Evolutionary conservation across 64 coral and sea anemone genomes (phyloP), one percentile per base, ranked within the genome.

Genomic region (Astreopora myriophthalma): DNA sequence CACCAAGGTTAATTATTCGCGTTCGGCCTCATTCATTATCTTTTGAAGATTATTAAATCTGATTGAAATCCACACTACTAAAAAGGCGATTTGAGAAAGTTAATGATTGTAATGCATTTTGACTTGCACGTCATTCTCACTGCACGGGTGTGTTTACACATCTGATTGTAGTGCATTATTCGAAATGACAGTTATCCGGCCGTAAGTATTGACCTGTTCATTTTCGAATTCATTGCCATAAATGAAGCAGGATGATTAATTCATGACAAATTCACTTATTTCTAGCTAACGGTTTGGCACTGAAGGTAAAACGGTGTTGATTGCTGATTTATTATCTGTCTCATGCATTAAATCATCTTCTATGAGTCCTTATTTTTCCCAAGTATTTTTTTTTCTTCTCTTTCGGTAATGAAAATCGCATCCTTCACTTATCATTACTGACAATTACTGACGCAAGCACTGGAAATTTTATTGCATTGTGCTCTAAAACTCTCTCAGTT

Each of bases 161-260:
- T 74, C 5, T 74, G 39, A 74, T 39, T 74, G 22, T 30, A 38
- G 24, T 74, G 19, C 12, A 30, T 19, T 11, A 55, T 51, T 52
- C 16, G 14, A 28, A 52, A 79, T 52, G 26, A 55, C 44, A 49
- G 23, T 28, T 28, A 25, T 52, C 26, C n/a, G n/a, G n/a, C 14
- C 42, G 44, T 30, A 4, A 2, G 48, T 55, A 57, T 33, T 79
- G 46, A 30, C 75, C 16, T 46, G 38, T 12, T 17, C 39, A 46
- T 48, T 75, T 75, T 42, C 32, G 8, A 40, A 27, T 77, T 49
- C 40, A 79, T 10, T 31, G 3, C 25, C 26, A 10, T 8, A 52
- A 79, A 52, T 79, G 44, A 55, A 55, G 24, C 25, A 12, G 11
- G 17, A 79, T 52, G 2, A 79, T 79, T 79, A 79, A 79, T 79